Percentiles rank a stretch among this genome's conserved stretches.
Evolutionary conservation across 2,113 vertebrate species (phyloP).

Genomic region (Hydropotes inermis): DNA sequence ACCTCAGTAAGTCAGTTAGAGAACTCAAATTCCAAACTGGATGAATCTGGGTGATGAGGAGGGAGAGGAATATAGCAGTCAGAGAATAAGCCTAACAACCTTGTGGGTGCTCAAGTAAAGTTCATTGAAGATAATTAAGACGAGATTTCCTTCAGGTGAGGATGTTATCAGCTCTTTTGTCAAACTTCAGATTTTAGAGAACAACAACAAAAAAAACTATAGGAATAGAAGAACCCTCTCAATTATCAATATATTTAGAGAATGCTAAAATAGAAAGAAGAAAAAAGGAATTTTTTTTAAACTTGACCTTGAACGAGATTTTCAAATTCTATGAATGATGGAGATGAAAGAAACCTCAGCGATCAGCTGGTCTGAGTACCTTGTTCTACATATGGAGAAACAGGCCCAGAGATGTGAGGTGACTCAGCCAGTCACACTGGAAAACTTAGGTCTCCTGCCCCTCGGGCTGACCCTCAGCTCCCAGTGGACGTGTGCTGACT

Average conservation of each 20-base stretch:
- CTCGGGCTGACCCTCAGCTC: background rate
- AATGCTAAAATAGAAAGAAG: background rate
- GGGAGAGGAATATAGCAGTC: background rate
- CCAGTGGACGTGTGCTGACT: accelerated
- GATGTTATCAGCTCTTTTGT: background rate
- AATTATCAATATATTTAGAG: background rate
- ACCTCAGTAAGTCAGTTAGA: background rate
- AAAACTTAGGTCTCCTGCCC: background rate
- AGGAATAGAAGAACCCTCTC: background rate
- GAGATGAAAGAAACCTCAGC: background rate
- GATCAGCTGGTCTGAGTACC: background rate
- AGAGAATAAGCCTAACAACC: background rate
- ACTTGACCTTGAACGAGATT: background rate
- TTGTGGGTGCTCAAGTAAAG: background rate
- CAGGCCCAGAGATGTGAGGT: background rate
- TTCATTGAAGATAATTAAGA: background rate
- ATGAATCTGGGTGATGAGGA: background rate
- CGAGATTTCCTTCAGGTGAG: background rate
- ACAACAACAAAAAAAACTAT: background rate
- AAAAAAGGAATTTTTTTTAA: background rate
- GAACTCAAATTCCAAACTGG: background rate
- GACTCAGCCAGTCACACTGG: background rate
- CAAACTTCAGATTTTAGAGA: background rate
- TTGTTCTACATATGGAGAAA: background rate
- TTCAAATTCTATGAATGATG: background rate